Percentiles rank a stretch among this genome's conserved stretches.
These are phyloP conservation scores for Odobenus rosmarus DNA, from an alignment of 2,113 vertebrate species.

Conservation along the genomic window DNA sequence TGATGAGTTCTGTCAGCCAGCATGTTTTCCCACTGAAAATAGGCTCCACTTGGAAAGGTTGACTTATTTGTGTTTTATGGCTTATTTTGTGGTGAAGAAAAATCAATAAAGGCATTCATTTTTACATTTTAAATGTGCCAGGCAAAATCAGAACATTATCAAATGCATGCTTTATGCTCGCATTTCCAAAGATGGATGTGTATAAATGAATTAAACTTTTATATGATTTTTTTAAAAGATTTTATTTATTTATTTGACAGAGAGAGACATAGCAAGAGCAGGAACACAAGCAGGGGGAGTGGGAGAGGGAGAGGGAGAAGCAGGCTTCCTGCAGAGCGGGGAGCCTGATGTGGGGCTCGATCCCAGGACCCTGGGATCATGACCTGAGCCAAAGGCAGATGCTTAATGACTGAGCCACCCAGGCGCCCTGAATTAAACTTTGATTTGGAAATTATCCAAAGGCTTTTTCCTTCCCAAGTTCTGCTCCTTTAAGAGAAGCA, in stretches of 20 bases:
- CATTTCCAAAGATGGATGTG: not conserved
- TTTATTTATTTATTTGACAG: no score
- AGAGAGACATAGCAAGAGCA: no score
- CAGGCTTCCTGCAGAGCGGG: no score
- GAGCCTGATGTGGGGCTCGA: no score
- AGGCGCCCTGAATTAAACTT: not conserved
- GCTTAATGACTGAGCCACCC: no score
- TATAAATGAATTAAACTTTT: not conserved
- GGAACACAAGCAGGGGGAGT: no score
- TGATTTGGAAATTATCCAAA: not conserved
- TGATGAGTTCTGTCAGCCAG: slow-evolving; percentile 22
- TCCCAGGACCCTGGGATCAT: no score
- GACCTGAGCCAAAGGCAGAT: no score
- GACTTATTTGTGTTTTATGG: slow-evolving; percentile 66
- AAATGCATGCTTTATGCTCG: not conserved
- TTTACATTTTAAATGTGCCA: slow-evolving; percentile 58
- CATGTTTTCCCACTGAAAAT: not conserved
- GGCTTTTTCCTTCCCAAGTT: not conserved
- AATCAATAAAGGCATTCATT: slow-evolving; percentile 58
- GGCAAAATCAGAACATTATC: slow-evolving; percentile 35
- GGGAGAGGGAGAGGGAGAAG: no score
- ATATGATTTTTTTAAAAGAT: no score
- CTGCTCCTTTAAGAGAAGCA: not conserved
- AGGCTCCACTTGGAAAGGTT: not conserved
- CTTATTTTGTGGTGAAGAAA: slow-evolving; percentile 67